Evolutionary conservation across 2,113 vertebrate species (phyloP).

Genomic region (Chiloscyllium plagiosum): DNA sequence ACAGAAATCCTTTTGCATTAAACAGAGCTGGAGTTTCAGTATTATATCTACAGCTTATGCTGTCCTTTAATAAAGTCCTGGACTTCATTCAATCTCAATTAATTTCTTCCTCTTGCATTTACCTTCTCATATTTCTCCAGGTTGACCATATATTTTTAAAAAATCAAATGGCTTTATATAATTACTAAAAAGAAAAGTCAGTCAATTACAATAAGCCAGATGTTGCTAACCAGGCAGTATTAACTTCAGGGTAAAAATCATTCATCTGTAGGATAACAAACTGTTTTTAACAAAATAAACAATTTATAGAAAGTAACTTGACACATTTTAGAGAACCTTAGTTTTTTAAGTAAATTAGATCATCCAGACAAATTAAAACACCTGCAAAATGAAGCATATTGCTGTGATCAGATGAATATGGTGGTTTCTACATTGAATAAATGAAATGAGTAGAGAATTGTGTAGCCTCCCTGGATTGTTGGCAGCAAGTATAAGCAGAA

Average conservation of each 20-base stretch:
- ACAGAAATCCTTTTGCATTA: background rate
- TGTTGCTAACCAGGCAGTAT: slow-evolving; percentile 56
- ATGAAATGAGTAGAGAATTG: background rate
- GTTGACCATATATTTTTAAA: slow-evolving; percentile 54
- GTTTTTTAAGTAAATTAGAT: too few relatives aligned
- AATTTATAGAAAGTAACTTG: background rate
- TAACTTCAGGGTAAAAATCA: slow-evolving; percentile 57
- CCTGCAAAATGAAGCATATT: background rate
- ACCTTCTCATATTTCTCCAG: slow-evolving; percentile 48
- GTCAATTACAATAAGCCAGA: slow-evolving; percentile 60
- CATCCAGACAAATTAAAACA: too few relatives aligned
- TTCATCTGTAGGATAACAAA: slow-evolving; percentile 49
- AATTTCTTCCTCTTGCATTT: slow-evolving; percentile 59
- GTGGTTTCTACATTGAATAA: background rate
- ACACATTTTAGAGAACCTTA: background rate
- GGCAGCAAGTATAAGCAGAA: background rate
- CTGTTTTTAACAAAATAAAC: background rate
- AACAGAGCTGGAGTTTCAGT: background rate
- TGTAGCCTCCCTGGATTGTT: background rate
- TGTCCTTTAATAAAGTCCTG: background rate
- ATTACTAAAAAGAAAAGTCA: slow-evolving; percentile 62
- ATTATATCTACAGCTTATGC: background rate
- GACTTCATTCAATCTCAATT: slow-evolving; percentile 45
- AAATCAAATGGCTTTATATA: slow-evolving; percentile 64
- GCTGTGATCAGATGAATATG: background rate